A percentile compares a stretch with the other conserved stretches of the same genome.
Conservation (phyloP, 2,797 vertebrate genomes). For the Sus cebifrons region DNA sequence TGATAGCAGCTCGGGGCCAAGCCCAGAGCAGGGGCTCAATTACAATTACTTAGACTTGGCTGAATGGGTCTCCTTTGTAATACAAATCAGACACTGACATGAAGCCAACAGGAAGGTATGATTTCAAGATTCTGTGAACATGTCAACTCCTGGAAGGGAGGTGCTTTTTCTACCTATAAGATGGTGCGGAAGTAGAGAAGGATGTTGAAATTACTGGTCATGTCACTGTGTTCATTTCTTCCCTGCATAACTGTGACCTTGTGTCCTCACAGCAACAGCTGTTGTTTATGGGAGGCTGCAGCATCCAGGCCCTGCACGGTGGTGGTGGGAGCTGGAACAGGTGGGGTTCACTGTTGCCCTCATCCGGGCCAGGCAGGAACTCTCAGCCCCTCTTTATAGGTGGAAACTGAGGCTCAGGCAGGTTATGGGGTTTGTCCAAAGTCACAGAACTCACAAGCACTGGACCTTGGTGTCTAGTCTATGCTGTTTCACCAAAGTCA, state of each 20-base stretch:
- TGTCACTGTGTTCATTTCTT: not conserved
- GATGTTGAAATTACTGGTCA: not conserved
- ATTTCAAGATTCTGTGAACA: not conserved
- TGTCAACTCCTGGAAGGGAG: not conserved
- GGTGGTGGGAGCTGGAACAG: not conserved
- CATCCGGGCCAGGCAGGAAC: not conserved
- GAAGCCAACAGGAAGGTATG: not conserved
- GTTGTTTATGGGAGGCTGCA: rapidly evolving
- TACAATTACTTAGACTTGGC: not conserved
- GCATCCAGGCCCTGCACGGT: not conserved
- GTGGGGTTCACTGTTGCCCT: not conserved
- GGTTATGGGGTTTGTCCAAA: not conserved
- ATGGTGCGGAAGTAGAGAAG: not conserved
- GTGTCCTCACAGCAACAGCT: not conserved
- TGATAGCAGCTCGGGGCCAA: not conserved
- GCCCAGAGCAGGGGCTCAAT: not conserved
- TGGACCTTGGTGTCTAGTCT: not conserved
- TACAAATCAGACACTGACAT: not conserved
- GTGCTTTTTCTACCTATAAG: not conserved
- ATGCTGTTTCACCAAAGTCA: not conserved
- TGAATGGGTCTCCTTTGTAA: not conserved
- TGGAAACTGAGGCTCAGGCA: not conserved
- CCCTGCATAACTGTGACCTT: not conserved
- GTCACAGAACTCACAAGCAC: not conserved
- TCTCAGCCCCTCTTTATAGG: not conserved